Percentiles rank a stretch among this genome's conserved stretches.
These are phyloP conservation scores for Drosophila merina DNA, from an alignment of 2,888 invertebrate species.

Conservation along the genomic window DNA sequence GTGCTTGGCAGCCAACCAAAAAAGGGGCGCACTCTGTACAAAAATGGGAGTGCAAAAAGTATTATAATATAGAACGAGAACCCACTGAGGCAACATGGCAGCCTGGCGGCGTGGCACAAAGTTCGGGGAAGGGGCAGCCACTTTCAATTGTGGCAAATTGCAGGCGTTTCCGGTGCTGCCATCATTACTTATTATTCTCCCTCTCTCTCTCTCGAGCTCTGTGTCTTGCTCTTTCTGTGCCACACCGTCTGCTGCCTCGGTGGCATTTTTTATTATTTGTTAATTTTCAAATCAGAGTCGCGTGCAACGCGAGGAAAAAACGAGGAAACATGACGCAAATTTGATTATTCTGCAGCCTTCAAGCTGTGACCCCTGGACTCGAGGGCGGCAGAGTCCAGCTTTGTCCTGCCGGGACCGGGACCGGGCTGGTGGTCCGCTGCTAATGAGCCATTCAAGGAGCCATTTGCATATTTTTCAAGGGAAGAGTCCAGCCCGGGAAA, in stretches of 20 bases:
- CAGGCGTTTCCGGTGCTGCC: constrained; percentile 81
- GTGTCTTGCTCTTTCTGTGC: background rate
- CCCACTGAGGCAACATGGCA: constrained; percentile 64
- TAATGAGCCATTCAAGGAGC: constrained; percentile 59
- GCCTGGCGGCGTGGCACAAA: constrained; percentile 17
- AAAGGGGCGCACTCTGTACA: constrained; percentile 64
- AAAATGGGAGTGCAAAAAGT: constrained; percentile 30
- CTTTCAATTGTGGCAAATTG: constrained; percentile 80
- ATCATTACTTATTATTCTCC: constrained; percentile 66
- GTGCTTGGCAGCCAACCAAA: constrained; percentile 68
- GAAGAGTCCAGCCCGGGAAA: background rate
- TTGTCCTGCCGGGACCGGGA: constrained; percentile 13
- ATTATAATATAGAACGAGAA: constrained; percentile 12
- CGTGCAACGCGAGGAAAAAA: constrained; percentile 9
- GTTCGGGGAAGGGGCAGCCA: constrained; percentile 59
- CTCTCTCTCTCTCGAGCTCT: background rate
- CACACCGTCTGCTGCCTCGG: constrained; percentile 9
- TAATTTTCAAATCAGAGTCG: constrained; percentile 73
- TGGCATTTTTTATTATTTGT: constrained; percentile 64
- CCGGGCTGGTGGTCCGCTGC: constrained; percentile 19
- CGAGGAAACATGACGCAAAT: constrained; percentile 67
- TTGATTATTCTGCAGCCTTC: constrained; percentile 64
- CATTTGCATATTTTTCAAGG: constrained; percentile 50
- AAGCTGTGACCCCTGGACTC: constrained; percentile 51
- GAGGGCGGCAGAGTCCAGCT: background rate